Evolutionary conservation across 2,888 invertebrate species (phyloP), one percentile per base, ranked within the genome.

Genomic region (Sinodicranocentrus sp.): DNA sequence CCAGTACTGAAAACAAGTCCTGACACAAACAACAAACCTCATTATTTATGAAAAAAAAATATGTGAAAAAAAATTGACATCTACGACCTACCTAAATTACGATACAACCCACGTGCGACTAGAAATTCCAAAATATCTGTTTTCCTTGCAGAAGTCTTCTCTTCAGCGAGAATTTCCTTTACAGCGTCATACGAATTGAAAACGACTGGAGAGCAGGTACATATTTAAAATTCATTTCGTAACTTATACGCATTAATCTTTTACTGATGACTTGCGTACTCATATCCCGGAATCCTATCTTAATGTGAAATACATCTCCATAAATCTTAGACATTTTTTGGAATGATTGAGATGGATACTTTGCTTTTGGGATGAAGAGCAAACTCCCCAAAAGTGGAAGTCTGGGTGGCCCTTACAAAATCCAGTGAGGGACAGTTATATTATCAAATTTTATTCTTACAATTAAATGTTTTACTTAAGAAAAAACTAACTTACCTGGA

Each of bases 101-200:
- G n/a, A n/a, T n/a, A n/a, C n/a, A n/a, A n/a, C n/a, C 25, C 26
- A 59, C n/a, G 1, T 19, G 6, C 1, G 23, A n/a, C 10, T 57
- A n/a, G 2, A 13, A 23, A 5, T 28, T 48, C 2, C 6, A 43
- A 13, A 17, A 2, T 1, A 15, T 15, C 26, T 1, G 19, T 15
- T 19, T 23, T 28, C 48, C 1, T 17, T 57, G 23, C 5, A 13
- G 19, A 44, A 2, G 48, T 48, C 3, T 68, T 44, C 3, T 68
- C 68, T 23, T 68, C 48, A n/a, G 1, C 21, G 1, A 68, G 25
- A 15, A 68, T 44, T 13, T 44, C 68, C 2, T 2, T 2, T 10
- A 68, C 26, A 13, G 68, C 1, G 21, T 68, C 48, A 28, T 68
- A n/a, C 44, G 68, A 68, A 8, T 39, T 68, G 26, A 68, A 68